Conservation (phyloP, 2,113 vertebrate species). For the Oncorhynchus gorbuscha region DNA sequence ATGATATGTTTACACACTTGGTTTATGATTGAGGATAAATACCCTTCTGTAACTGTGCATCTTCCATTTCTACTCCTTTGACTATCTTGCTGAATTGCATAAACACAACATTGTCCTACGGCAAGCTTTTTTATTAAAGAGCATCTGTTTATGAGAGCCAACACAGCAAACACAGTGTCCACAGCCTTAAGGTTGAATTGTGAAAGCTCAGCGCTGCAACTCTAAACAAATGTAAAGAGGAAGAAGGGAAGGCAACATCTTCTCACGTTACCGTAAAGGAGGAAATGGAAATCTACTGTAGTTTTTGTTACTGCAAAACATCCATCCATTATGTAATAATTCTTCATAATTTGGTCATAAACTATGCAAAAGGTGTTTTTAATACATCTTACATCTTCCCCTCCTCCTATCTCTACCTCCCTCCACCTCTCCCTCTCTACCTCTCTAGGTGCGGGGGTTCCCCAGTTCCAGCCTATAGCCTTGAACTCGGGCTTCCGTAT, state of each 20-base stretch:
- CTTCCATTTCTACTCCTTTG: conserved; percentile 10
- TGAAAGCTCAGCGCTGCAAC: conserved; percentile 24
- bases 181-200: conserved; percentile 51
- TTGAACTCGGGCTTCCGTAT: conserved; percentile 89
- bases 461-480: conserved; percentile 94
- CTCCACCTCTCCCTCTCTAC: background rate
- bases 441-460: conserved; percentile 87
- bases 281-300: no score
- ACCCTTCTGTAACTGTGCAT: background rate
- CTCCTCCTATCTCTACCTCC: no score
- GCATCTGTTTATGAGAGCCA: conserved; percentile 28
- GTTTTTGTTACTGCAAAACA: no score
- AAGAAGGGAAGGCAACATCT: background rate
- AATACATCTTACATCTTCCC: background rate
- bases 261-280: background rate
- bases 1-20: background rate
- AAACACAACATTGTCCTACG: background rate
- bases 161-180: conserved; percentile 40
- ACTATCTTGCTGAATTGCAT: conserved; percentile 27
- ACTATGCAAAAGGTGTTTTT: background rate
- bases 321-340: no score
- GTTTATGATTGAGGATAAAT: background rate
- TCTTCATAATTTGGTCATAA: no score
- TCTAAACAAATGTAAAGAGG: conserved; percentile 25
- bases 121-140: conserved; percentile 24